These are phyloP conservation scores for Cuculus canorus DNA, from an alignment of 2,797 vertebrate genomes.

Conservation along the genomic window DNA sequence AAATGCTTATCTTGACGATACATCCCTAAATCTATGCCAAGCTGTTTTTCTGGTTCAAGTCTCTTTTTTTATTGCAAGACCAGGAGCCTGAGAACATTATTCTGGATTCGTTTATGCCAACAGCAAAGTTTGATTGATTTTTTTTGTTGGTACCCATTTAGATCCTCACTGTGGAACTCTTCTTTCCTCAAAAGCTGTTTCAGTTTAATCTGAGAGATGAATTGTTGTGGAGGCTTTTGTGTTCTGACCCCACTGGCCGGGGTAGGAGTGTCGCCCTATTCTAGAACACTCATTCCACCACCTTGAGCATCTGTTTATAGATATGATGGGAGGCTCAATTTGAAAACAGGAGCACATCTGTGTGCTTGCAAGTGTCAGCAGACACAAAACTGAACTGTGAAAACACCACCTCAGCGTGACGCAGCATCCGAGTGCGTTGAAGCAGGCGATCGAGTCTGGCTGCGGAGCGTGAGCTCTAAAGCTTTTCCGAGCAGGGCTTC, in stretches of 20 bases:
- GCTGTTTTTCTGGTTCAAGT: background rate
- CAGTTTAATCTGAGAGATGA: background rate
- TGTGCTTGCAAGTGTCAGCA: background rate
- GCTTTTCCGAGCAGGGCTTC: background rate
- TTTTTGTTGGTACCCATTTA: background rate
- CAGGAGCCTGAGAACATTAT: accelerated
- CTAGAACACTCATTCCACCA: too few species aligned
- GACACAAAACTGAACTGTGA: background rate
- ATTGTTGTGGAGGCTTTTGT: background rate
- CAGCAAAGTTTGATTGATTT: background rate
- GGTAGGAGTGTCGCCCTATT: background rate
- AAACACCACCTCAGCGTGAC: accelerated
- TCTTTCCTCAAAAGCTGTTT: background rate
- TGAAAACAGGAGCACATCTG: background rate
- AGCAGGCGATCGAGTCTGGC: background rate
- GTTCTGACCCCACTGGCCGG: background rate
- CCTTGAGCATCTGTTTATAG: background rate
- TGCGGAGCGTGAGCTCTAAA: background rate
- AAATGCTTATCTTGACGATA: background rate
- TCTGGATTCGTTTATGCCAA: background rate
- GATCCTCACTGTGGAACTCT: background rate
- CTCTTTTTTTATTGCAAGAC: background rate
- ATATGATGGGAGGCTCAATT: background rate
- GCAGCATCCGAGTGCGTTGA: accelerated
- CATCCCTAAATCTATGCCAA: too few species aligned